Percentiles rank a stretch among this genome's conserved stretches.
These are phyloP conservation scores for Sicus ferrugineus DNA, from an alignment of 2,888 invertebrate species.

Conservation along the genomic window DNA sequence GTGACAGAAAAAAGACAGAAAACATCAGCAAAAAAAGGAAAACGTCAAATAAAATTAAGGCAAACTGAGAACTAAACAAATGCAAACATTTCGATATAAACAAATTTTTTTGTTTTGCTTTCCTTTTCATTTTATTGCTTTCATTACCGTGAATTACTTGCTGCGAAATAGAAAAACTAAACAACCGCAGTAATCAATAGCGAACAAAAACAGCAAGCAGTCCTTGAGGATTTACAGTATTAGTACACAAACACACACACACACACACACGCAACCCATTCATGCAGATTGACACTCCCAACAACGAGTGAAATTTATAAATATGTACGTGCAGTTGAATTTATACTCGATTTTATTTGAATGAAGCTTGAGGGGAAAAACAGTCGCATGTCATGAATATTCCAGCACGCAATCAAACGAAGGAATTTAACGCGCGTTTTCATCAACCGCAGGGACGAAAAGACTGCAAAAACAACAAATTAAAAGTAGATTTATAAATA, in stretches of 20 bases:
- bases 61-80: neutral
- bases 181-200: neutral
- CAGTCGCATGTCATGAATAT: neutral
- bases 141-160: neutral
- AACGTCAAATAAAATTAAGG: neutral
- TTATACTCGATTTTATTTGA: neutral
- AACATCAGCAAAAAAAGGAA: neutral
- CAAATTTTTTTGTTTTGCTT: too few species aligned
- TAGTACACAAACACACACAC: neutral
- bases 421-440: neutral
- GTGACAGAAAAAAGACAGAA: neutral
- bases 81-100: too few species aligned
- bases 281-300: neutral
- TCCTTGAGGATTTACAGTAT: too few species aligned
- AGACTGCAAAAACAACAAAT: too few species aligned
- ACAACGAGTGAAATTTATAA: neutral
- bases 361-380: neutral
- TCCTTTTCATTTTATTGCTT: neutral
- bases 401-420: slow-evolving; percentile 1
- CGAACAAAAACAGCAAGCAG: neutral
- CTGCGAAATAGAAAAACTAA: neutral
- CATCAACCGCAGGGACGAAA: neutral
- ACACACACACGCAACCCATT: neutral
- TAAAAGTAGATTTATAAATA: too few species aligned
- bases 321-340: neutral